Evolutionary conservation across 2,113 vertebrate genomes (phyloP).

Genomic region (Chlorodrepanis virens): DNA sequence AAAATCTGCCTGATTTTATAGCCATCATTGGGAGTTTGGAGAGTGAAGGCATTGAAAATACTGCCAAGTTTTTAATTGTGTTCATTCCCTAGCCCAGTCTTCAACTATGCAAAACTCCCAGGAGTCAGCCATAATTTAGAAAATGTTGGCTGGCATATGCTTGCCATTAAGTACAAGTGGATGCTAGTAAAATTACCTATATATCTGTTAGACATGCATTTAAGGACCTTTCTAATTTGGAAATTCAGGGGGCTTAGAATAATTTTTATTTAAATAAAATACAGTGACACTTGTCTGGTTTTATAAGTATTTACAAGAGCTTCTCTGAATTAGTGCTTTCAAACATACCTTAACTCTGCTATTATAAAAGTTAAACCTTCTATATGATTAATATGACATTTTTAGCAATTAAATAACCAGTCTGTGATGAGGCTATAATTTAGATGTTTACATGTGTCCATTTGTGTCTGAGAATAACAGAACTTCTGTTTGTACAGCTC

Average conservation of each 20-base stretch:
- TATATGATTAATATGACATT: neutral
- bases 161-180: neutral
- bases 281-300: neutral
- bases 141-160: neutral
- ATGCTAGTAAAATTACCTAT: neutral
- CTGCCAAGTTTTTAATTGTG: conserved; percentile 5
- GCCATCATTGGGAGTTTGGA: neutral
- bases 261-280: neutral
- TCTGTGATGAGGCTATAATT: neutral
- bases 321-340: neutral
- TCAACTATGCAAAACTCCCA: neutral
- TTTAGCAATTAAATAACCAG: neutral
- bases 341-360: neutral
- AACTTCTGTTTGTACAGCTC: neutral
- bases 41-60: neutral
- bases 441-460: neutral
- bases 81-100: neutral
- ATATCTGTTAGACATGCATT: neutral
- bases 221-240: neutral
- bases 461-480: neutral
- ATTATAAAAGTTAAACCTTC: neutral
- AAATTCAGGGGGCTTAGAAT: neutral
- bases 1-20: neutral
- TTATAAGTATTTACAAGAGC: neutral
- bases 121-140: neutral